Conservation (phyloP, 2,113 vertebrate species). For the Rhipidura dahli region DNA sequence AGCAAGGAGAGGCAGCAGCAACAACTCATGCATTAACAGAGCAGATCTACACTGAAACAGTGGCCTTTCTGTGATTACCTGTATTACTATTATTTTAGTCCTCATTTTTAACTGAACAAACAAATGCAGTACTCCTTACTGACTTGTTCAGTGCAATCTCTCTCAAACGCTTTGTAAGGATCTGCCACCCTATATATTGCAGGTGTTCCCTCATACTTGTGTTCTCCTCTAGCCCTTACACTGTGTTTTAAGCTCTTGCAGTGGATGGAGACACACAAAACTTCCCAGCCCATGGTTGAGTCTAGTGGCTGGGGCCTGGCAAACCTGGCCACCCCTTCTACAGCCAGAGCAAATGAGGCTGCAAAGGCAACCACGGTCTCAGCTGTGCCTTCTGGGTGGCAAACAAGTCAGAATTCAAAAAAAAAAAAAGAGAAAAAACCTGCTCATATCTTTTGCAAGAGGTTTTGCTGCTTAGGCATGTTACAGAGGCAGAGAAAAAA, state of each 20-base stretch:
- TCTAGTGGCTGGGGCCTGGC: accelerated
- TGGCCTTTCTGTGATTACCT: neutral
- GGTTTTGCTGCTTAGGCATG: neutral
- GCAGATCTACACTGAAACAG: neutral
- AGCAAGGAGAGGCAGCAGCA: neutral
- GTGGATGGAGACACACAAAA: neutral
- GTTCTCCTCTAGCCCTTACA: neutral
- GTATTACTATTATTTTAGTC: neutral
- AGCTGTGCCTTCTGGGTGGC: accelerated
- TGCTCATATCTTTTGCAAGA: neutral
- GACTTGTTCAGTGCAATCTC: neutral
- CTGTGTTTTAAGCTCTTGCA: neutral
- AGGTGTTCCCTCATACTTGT: accelerated
- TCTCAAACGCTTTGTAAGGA: neutral
- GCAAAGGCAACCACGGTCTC: accelerated
- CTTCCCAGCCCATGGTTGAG: accelerated
- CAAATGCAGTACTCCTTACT: neutral
- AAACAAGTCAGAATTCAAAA: neutral
- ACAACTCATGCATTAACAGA: neutral
- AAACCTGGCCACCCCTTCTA: neutral
- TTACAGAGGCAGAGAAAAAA: neutral
- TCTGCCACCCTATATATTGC: neutral
- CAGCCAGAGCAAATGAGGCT: neutral
- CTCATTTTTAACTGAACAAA: neutral
- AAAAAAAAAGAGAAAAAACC: neutral